These are phyloP conservation scores for Melitaea cinxia DNA, from an alignment of 1,140 invertebrate genomes.

Conservation along the genomic window DNA sequence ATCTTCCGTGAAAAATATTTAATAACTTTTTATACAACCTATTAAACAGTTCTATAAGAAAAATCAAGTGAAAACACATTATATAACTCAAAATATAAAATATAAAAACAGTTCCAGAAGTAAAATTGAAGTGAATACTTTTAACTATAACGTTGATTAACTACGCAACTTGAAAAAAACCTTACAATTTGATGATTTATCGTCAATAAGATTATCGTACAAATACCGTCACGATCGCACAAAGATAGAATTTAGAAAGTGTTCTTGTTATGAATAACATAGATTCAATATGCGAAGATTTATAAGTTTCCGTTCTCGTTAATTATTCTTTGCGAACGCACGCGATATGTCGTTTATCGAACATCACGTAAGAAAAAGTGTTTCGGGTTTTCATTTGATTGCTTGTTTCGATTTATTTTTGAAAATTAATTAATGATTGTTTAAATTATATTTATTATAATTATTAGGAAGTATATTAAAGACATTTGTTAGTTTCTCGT, in stretches of 20 bases:
- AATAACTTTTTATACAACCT: too few species aligned
- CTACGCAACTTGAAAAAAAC: not conserved
- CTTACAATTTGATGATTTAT: not conserved
- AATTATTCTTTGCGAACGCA: conserved; percentile 12
- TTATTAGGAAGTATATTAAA: too few species aligned
- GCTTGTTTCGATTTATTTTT: not conserved
- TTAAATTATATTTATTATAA: too few species aligned
- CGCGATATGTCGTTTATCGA: conserved; percentile 12
- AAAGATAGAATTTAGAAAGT: conserved; percentile 37
- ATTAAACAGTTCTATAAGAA: too few species aligned
- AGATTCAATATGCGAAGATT: conserved; percentile 14
- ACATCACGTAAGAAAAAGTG: conserved; percentile 8
- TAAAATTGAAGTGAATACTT: too few species aligned
- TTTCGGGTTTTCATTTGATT: not conserved
- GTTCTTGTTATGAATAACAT: conserved; percentile 12
- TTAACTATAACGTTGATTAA: not conserved
- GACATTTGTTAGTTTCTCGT: not conserved
- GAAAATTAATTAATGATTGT: not conserved
- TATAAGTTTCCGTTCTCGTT: conserved; percentile 26
- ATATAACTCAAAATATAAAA: too few species aligned
- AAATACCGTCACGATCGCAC: conserved; percentile 18
- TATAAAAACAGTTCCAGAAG: too few species aligned
- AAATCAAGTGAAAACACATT: too few species aligned
- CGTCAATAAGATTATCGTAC: conserved; percentile 16
- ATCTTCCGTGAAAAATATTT: too few species aligned